These are phyloP conservation scores for Phyllotreta cruciferae DNA, from an alignment of 2,888 invertebrate species.

Conservation along the genomic window DNA sequence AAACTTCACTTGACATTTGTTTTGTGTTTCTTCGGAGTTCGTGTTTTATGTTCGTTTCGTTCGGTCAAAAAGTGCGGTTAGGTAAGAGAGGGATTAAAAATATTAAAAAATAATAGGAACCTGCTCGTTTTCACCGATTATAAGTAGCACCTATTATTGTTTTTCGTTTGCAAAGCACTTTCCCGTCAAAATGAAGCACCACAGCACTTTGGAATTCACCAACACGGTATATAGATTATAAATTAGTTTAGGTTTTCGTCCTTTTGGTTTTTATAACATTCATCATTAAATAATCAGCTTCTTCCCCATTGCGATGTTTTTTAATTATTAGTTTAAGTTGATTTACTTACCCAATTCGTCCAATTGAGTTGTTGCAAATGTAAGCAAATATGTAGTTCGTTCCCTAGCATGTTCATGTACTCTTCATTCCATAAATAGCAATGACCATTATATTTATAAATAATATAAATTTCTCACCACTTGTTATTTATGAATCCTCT, in stretches of 20 bases:
- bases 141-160: slow-evolving; percentile 10
- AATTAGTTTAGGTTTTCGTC: slow-evolving; percentile 2
- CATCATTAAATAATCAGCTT: neutral
- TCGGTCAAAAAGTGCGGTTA: slow-evolving; percentile 28
- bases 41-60: slow-evolving; percentile 4
- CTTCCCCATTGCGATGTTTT: neutral
- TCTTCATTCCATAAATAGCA: slow-evolving; percentile 12
- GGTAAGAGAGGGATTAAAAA: slow-evolving; percentile 23
- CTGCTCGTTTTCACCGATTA: slow-evolving; percentile 17
- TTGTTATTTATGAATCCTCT: too few relatives aligned
- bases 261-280: slow-evolving; percentile 1
- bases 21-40: neutral
- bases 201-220: slow-evolving; percentile 23
- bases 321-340: neutral
- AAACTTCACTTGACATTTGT: neutral
- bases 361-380: neutral
- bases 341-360: neutral
- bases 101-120: slow-evolving; percentile 14
- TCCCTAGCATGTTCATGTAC: neutral
- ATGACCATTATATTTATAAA: slow-evolving; percentile 6
- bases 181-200: slow-evolving; percentile 20
- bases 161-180: slow-evolving; percentile 18
- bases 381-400: neutral
- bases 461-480: neutral
- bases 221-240: slow-evolving; percentile 29